A percentile compares a stretch with the other conserved stretches of the same genome.
Evolutionary conservation across 23 tunicate species (phyloP).

Genomic region (Diplosoma virens): DNA sequence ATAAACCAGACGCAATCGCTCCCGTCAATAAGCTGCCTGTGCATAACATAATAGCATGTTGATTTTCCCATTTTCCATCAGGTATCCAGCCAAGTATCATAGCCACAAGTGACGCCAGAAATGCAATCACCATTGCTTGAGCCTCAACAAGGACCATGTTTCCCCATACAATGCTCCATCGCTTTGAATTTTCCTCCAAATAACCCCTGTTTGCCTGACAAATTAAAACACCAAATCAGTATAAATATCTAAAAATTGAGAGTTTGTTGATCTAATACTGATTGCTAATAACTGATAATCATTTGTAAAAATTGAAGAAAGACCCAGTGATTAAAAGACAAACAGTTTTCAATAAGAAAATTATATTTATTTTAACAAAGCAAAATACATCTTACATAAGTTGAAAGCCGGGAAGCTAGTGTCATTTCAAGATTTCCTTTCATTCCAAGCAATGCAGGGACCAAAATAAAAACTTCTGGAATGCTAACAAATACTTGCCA

Average conservation of each 20-base stretch:
- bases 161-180: slow-evolving; percentile 57
- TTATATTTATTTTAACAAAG: not conserved
- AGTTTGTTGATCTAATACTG: not conserved
- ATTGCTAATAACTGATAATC: not conserved
- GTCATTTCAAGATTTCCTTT: slow-evolving; percentile 99
- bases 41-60: slow-evolving; percentile 83
- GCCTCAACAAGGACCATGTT: slow-evolving; percentile 86
- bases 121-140: slow-evolving; percentile 94
- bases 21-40: slow-evolving; percentile 86
- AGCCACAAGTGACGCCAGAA: slow-evolving; percentile 89
- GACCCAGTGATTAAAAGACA: too few relatives aligned
- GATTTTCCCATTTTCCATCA: slow-evolving; percentile 90
- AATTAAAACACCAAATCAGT: not conserved
- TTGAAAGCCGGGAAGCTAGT: slow-evolving; percentile 91
- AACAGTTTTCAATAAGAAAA: too few relatives aligned
- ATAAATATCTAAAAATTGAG: not conserved
- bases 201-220: slow-evolving; percentile 74
- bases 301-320: not conserved
- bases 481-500: slow-evolving; percentile 86
- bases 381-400: slow-evolving; percentile 61
- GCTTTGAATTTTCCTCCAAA: slow-evolving; percentile 43
- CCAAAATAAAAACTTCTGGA: slow-evolving; percentile 92
- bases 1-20: slow-evolving; percentile 82
- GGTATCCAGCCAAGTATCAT: slow-evolving; percentile 96
- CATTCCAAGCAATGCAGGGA: slow-evolving; percentile 93